Evolutionary conservation across 2,888 invertebrate genomes (phyloP), one percentile per base, ranked within the genome.

Genomic region (Desoria tigrina): DNA sequence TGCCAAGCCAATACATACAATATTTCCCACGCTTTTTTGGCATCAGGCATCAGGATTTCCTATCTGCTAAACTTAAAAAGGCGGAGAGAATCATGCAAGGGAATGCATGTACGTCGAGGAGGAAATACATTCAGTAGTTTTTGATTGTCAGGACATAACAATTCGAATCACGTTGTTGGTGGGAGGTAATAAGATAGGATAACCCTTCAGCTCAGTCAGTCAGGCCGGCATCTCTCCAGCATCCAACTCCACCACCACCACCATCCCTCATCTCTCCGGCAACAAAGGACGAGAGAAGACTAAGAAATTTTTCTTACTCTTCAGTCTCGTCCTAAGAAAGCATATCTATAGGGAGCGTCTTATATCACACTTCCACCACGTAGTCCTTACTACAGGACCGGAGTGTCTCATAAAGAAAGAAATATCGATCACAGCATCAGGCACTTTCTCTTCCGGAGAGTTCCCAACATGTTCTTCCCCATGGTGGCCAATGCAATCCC

Each of bases 121-220:
- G 61, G n/a, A n/a, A n/a, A n/a, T n/a, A 61, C 63, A 55, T 28
- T 68, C 65, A 67, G 69, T 71, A 71, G 59, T 73, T 75, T 71
- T 72, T 74, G 74, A 76, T 75, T 75, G 75, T 73, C 65, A 71
- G 70, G 58, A 65, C 49, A 72, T 74, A 67, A 70, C 66, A 65
- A 76, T 76, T 76, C 75, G 51, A 72, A 73, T 71, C 75, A 76
- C 75, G 75, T 75, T 71, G 68, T 69, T 71, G 65, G 73, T 71
- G 69, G 73, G 71, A 73, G 75, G 75, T 73, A 73, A 73, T 75
- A 73, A 71, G 72, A 73, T 61, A 65, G 69, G 69, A 71, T 71
- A 73, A 71, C 68, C 66, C 69, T 69, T 71, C 73, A 65, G 59
- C 61, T 66, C 65, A 56, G 49, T 66, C 50, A 26, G 26, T 11